phyloP scores from a whole-genome alignment of 2,113 vertebrate species.

The Halcyon malimbica region DNA sequence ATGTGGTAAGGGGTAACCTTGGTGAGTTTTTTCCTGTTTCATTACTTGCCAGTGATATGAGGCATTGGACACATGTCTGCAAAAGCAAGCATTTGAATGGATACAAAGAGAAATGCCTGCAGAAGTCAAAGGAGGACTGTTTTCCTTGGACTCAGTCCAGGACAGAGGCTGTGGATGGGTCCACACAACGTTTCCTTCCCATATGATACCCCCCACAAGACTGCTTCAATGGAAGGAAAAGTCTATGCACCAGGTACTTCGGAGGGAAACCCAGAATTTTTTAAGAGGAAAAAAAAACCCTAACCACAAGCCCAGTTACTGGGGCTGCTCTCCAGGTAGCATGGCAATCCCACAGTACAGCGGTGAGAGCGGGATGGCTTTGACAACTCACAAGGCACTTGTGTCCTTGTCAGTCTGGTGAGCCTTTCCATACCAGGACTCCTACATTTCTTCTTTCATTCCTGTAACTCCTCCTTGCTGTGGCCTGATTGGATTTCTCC shows the following conservation, averaged over 20 bases:
- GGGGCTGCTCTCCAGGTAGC: not conserved
- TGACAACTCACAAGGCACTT: not conserved
- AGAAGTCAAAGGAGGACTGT: not conserved
- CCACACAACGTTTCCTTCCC: not conserved
- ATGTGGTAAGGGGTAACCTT: not conserved
- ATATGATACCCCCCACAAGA: not conserved
- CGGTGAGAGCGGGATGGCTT: not conserved
- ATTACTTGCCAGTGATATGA: not conserved
- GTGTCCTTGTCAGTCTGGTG: not conserved
- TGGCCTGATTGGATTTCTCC: not conserved
- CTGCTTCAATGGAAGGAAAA: fast-evolving
- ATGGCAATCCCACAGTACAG: not conserved
- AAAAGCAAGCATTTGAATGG: not conserved
- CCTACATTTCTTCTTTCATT: not conserved
- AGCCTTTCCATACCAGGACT: not conserved
- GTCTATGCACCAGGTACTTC: not conserved
- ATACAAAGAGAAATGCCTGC: not conserved
- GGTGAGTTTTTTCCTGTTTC: not conserved
- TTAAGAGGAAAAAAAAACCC: not conserved
- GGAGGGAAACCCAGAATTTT: not conserved
- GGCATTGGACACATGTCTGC: not conserved
- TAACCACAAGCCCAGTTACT: not conserved
- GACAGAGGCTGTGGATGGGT: not conserved
- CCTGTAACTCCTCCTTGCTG: not conserved
- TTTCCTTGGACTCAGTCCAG: not conserved